Percentiles rank a stretch among this genome's conserved stretches.
Conservation (phyloP, 2,888 invertebrate genomes). For the Limnephilus auricula region DNA sequence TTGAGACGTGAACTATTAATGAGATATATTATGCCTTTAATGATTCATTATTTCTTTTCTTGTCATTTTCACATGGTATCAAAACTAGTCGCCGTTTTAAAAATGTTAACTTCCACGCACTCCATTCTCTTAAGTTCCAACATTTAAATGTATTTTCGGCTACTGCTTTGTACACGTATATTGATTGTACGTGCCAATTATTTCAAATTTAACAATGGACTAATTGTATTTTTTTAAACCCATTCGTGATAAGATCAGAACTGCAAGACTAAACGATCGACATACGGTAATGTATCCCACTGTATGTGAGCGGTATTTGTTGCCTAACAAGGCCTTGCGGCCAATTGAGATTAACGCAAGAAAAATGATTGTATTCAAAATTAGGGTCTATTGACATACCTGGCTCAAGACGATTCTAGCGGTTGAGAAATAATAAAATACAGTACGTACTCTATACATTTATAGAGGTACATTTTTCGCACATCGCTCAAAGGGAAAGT, state of each 20-base stretch:
- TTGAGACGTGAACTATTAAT: neutral
- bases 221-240: constrained; percentile 23
- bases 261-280: constrained; percentile 26
- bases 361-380: constrained; percentile 52
- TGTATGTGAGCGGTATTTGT: neutral
- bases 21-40: neutral
- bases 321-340: constrained; percentile 46
- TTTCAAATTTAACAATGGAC: constrained; percentile 38
- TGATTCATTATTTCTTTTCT: neutral
- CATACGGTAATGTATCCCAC: constrained; percentile 14
- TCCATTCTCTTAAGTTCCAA: neutral
- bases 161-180: constrained; percentile 3
- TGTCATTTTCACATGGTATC: neutral
- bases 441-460: no score
- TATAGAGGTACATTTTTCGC: no score
- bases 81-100: neutral
- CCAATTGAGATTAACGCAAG: constrained; percentile 28
- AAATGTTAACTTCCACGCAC: neutral
- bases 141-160: neutral
- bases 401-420: neutral
- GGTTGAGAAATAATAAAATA: neutral
- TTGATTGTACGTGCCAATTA: constrained; percentile 18
- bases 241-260: constrained; percentile 26
- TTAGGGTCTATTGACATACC: constrained; percentile 27
- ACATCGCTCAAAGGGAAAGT: no score